Percentiles rank a stretch among this genome's conserved stretches.
These are phyloP conservation scores for Pteruthius melanotis DNA, from an alignment of 2,113 vertebrate genomes.

Conservation along the genomic window DNA sequence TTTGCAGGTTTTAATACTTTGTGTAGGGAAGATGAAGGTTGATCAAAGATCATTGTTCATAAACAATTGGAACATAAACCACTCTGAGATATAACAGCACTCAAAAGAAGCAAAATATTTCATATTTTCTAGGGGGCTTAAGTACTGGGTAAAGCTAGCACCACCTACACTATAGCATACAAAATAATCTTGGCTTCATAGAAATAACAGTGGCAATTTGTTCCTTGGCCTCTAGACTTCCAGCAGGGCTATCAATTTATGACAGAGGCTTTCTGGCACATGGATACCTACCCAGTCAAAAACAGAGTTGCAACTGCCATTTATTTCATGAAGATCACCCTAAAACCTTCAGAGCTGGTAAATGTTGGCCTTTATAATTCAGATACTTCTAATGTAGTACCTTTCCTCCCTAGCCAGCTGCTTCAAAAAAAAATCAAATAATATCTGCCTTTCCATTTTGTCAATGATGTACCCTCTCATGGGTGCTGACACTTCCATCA, in stretches of 20 bases:
- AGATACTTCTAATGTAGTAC: neutral
- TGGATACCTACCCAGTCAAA: neutral
- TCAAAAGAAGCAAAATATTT: constrained; percentile 20
- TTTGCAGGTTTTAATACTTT: neutral
- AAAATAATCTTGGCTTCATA: neutral
- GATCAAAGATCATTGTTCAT: neutral
- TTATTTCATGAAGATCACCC: neutral
- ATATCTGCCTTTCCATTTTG: neutral
- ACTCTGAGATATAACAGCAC: neutral
- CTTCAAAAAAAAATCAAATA: neutral
- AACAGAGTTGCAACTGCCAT: neutral
- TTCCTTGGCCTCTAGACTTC: neutral
- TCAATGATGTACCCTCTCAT: neutral
- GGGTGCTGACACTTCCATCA: neutral
- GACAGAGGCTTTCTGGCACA: neutral
- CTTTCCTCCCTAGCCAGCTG: neutral
- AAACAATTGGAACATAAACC: neutral
- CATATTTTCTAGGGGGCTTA: neutral
- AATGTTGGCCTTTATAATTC: neutral
- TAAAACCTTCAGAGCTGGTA: neutral
- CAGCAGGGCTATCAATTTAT: neutral
- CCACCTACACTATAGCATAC: neutral
- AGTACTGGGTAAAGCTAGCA: neutral
- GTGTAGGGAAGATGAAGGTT: neutral
- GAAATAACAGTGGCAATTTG: neutral